A percentile compares a stretch with the other conserved stretches of the same genome.
Conservation (phyloP, 1,140 invertebrate genomes). For the Lepidostoma basale region DNA sequence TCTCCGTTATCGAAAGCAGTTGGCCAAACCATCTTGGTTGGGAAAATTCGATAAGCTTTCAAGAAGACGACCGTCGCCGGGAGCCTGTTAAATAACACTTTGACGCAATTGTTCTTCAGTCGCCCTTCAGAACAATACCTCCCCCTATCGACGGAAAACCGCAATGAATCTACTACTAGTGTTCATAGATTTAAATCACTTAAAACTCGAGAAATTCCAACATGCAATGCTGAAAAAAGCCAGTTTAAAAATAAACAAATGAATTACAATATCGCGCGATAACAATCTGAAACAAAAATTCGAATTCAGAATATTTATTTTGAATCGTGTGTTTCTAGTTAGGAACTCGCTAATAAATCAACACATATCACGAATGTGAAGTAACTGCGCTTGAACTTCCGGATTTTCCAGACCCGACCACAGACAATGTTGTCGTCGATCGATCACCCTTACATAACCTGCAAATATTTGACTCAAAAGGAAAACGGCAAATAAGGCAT, state of each 20-base stretch:
- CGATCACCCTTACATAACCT: constrained; percentile 28
- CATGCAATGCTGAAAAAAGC: too few relatives aligned
- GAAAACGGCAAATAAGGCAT: background rate
- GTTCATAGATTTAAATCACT: too few relatives aligned
- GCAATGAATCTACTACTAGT: too few relatives aligned
- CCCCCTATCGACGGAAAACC: constrained; percentile 25
- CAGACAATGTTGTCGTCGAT: constrained; percentile 1
- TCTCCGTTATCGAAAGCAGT: constrained; percentile 35
- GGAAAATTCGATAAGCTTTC: background rate
- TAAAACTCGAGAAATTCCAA: too few relatives aligned
- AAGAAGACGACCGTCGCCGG: constrained; percentile 1
- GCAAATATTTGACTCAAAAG: background rate
- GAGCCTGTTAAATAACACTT: constrained; percentile 42
- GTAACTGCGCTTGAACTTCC: background rate
- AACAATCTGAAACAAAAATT: background rate
- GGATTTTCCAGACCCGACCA: constrained; percentile 8
- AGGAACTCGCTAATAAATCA: background rate
- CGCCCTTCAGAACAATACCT: constrained; percentile 35
- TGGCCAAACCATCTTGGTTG: constrained; percentile 37
- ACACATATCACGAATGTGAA: background rate
- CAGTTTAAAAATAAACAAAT: too few relatives aligned
- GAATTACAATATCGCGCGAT: background rate
- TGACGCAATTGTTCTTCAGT: constrained; percentile 39
- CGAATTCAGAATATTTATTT: too few relatives aligned
- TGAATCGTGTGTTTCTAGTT: background rate